Evolutionary conservation across 1,140 invertebrate genomes (phyloP), one percentile per base, ranked within the genome.

Genomic region (Drosophila yakuba): DNA sequence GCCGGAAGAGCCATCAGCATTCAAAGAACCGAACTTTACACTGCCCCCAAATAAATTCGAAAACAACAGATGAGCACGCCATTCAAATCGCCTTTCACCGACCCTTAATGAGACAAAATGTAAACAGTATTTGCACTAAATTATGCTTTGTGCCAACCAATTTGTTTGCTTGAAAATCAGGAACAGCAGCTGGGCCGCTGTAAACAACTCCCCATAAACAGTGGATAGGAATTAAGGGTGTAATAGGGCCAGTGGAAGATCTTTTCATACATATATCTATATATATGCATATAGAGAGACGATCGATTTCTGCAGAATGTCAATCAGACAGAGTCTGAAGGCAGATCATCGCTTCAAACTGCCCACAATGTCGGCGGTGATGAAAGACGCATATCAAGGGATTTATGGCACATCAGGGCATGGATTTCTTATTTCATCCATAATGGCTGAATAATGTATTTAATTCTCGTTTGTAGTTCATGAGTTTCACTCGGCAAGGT

Each of bases 141-240:
- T 73, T 74, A 64, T 64, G 51, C 14, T 57, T 55, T 54, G 44
- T 25, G 32, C 23, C 25, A 17, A 39, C 14, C 50, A 36, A 36
- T 63, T 60, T 74, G 68, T 74, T 54, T 74, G 45, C n/a, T 55
- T 72, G 44, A 38, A 62, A 58, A 61, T 45, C 4, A 41, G n/a
- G 38, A 38, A 41, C 43, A 44, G 47, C 52, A 41, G 44, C 73
- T 60, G 39, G 50, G 43, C 38, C 41, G 36, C 66, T 73, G 60
- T 88, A 86, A 88, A 88, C 83, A 86, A 82, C 73, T 79, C 7
- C 47, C 47, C n/a, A 43, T 71, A 66, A 68, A 51, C 59, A 67
- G 36, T 7, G 63, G 60, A 28, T 50, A 17, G 14, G 1, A 10
- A 38, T n/a, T 14, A 10, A 4, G 23, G 28, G 38, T 35, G 41